Base-by-base conservation (phyloP, 2,797 vertebrate genomes). In the Synanceia verrucosa region DNA sequence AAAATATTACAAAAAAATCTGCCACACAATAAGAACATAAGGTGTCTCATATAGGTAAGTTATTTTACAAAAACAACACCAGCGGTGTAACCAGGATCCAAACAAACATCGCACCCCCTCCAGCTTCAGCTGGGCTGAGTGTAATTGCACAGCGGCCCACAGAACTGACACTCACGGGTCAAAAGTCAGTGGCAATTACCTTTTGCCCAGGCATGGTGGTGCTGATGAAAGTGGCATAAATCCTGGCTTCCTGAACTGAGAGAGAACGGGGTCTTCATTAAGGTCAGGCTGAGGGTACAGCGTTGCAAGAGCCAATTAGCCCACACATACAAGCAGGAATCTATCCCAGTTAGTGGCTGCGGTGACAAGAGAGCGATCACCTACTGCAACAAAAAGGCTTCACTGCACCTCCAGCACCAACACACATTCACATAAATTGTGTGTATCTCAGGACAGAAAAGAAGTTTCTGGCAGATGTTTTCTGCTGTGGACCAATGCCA, bases 281-380 rank as follows among this genome's bases (percentile, higher is more conserved):
- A 36, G 55, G 83, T 88, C 83, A 85, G 43, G 21, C 64, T 37
- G 63, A 81, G 71, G 64, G 50, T 76, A 59, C 63, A 44, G 60
- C 65, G 76, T 66, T 76, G 58, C 78, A 78, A 85, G 87, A 89
- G 81, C 78, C 81, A 88, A 88, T 90, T 88, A 88, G 73, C 71
- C 86, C 62, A 50, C 51, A 67, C 37, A 44, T 59, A 74, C 34
- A 74, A 44, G 65, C n/a, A 65, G 58, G 59, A 50, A 70, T 69
- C 29, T 56, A 57, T 59, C 75, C 50, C 64, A 53, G 70, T 69
- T 65, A 63, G 62, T 46, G 36, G 61, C 55, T 67, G 61, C 19
- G 47, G 69, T 37, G 82, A 78, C 77, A 68, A 16, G n/a, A 58
- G 6, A 58, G 41, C 53, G 62, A 58, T 64, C 70, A 79, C 68